phyloP scores from a whole-genome alignment of 2,797 vertebrate genomes.

The Buceros bicornis region DNA sequence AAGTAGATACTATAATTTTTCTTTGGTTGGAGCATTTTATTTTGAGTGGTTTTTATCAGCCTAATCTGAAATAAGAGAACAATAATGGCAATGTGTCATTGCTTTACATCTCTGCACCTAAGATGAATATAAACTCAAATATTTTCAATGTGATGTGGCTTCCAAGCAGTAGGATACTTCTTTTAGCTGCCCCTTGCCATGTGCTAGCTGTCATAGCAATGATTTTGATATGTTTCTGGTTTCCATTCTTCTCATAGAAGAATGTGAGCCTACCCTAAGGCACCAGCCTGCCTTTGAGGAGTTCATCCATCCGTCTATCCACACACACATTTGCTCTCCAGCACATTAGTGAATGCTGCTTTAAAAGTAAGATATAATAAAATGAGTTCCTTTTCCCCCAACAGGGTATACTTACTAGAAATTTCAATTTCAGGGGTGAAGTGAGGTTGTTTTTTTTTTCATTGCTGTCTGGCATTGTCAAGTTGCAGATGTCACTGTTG shows the following conservation, averaged over 20 bases:
- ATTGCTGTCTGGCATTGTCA: background rate
- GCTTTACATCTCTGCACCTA: background rate
- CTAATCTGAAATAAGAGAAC: background rate
- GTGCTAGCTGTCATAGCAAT: background rate
- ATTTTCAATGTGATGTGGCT: background rate
- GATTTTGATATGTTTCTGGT: background rate
- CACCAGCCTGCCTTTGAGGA: background rate
- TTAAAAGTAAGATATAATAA: background rate
- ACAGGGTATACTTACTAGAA: background rate
- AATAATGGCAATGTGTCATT: background rate
- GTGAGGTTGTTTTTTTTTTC: background rate
- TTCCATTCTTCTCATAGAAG: background rate
- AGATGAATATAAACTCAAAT: background rate
- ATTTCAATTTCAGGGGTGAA: background rate
- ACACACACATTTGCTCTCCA: background rate
- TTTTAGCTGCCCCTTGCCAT: background rate
- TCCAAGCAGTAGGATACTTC: background rate
- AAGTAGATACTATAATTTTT: background rate
- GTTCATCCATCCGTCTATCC: background rate
- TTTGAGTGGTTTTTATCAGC: background rate
- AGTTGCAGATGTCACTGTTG: background rate
- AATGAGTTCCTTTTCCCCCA: background rate
- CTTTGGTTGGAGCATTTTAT: background rate
- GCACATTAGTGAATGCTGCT: background rate
- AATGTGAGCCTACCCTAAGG: background rate